A percentile compares a stretch with the other conserved stretches of the same genome.
These are phyloP conservation scores for Callaeas wilsoni DNA, from an alignment of 2,113 vertebrate species.

Conservation along the genomic window DNA sequence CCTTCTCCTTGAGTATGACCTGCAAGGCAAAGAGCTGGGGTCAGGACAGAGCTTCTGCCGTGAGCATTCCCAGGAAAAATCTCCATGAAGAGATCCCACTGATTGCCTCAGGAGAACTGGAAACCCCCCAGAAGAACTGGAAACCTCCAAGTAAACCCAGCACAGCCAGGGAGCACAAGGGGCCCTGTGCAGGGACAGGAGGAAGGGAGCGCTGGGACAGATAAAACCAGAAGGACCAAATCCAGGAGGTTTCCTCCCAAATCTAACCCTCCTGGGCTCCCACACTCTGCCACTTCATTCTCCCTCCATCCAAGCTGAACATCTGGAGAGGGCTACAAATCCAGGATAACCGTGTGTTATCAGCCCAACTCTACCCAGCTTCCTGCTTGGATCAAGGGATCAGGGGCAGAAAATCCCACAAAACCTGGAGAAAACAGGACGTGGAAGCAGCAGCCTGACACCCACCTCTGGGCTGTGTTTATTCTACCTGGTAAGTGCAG, in stretches of 20 bases:
- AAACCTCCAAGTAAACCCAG: background rate
- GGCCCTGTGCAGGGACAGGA: background rate
- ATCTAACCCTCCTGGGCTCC: background rate
- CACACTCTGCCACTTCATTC: background rate
- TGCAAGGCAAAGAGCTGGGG: slow-evolving; percentile 54
- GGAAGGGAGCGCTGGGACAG: background rate
- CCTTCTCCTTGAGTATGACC: slow-evolving; percentile 99
- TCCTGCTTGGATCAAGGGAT: background rate
- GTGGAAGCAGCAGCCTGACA: background rate
- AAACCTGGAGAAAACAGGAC: background rate
- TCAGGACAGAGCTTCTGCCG: background rate
- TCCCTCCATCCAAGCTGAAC: background rate
- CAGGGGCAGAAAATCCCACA: background rate
- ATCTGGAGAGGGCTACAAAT: background rate
- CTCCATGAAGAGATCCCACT: fast-evolving
- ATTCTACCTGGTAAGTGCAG: background rate
- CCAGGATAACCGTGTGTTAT: background rate
- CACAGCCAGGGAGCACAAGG: background rate
- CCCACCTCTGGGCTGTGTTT: background rate
- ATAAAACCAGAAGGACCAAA: background rate
- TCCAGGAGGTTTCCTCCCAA: background rate
- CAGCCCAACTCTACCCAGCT: background rate
- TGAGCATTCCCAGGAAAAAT: background rate
- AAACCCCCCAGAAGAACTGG: background rate
- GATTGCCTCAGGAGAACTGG: background rate